Percentiles rank a stretch among this genome's conserved stretches.
Conservation (phyloP, 35 echinoderm and acorn worm species). For the Patiria miniata region DNA sequence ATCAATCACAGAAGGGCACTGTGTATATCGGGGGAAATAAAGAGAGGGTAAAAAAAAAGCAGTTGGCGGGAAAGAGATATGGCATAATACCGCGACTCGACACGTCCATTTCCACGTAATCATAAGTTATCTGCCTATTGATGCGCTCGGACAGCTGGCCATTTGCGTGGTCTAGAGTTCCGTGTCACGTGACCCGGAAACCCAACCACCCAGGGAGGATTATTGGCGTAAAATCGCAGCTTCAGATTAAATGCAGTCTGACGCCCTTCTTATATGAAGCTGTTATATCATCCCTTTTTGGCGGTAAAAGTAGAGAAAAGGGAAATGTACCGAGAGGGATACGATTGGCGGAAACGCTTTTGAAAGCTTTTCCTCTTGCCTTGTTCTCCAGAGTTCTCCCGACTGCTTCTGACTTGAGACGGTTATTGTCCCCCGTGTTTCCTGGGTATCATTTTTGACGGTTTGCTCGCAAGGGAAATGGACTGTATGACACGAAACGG, state of each 20-base stretch:
- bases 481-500: neutral
- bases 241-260: neutral
- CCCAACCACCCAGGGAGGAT: conserved; percentile 14
- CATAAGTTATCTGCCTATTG: conserved; percentile 7
- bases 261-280: neutral
- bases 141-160: conserved; percentile 9
- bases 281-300: neutral
- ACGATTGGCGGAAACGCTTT: conserved; percentile 6
- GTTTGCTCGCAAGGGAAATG: neutral
- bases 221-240: neutral
- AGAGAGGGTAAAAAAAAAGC: too few species aligned
- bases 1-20: neutral
- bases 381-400: conserved; percentile 14
- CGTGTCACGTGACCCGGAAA: conserved; percentile 17
- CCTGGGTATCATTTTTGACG: neutral
- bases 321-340: neutral
- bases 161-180: conserved; percentile 1
- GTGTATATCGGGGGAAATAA: neutral
- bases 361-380: neutral
- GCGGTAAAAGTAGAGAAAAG: neutral
- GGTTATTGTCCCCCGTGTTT: conserved; percentile 22
- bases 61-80: conserved; percentile 17
- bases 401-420: neutral
- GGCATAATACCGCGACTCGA: conserved; percentile 29
- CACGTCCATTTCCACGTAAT: conserved; percentile 33